Conservation (phyloP, 2,888 invertebrate species). For the Sussaba pulchella region DNA sequence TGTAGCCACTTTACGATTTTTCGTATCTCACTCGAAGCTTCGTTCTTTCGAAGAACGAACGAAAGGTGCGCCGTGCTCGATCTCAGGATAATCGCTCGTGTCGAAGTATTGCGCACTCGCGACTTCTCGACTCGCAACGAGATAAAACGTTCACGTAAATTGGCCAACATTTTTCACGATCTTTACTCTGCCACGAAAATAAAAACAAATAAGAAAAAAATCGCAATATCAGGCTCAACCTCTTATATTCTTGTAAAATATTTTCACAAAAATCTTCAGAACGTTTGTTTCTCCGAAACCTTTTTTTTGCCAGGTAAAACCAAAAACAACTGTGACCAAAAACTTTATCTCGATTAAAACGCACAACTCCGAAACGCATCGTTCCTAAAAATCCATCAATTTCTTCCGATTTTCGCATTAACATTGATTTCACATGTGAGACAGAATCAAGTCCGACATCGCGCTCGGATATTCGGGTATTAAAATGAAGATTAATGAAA, state of each 20-base stretch:
- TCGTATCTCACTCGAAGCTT: slow-evolving; percentile 77
- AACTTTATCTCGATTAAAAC: too few species aligned
- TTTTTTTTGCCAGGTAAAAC: too few species aligned
- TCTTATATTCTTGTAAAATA: too few species aligned
- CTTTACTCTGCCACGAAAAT: background rate
- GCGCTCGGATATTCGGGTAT: slow-evolving; percentile 36
- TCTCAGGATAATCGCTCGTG: slow-evolving; percentile 60
- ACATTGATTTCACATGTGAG: too few species aligned
- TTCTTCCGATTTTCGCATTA: too few species aligned
- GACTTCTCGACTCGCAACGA: background rate
- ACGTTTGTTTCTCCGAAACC: too few species aligned
- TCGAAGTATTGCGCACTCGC: slow-evolving; percentile 1
- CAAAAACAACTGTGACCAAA: too few species aligned
- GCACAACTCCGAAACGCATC: too few species aligned
- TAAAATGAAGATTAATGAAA: slow-evolving; percentile 53
- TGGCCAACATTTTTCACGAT: background rate
- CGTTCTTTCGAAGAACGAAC: slow-evolving; percentile 45
- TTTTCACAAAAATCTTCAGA: too few species aligned
- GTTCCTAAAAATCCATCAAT: too few species aligned
- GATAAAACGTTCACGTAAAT: slow-evolving; percentile 1
- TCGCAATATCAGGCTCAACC: too few species aligned
- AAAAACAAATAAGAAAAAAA: background rate
- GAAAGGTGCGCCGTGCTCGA: slow-evolving; percentile 66
- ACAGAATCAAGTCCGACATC: slow-evolving; percentile 38
- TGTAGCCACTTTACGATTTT: slow-evolving; percentile 82